Base-by-base conservation (phyloP, 2,797 vertebrate species). In the Megaceryle alcyon region DNA sequence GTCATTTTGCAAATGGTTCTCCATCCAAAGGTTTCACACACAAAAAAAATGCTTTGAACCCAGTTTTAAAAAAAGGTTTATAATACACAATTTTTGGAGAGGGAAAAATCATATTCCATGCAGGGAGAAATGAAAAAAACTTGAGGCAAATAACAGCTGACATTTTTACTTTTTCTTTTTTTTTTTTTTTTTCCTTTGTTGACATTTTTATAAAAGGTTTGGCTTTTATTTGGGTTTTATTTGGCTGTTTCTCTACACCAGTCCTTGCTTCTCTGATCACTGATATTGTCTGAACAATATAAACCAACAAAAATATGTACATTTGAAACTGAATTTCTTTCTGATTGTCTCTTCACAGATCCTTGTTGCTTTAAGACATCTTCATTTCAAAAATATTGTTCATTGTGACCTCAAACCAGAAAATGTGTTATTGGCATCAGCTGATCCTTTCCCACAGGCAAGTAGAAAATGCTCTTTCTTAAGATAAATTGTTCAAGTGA, bases 331-430 rank as follows among this genome's bases (percentile, higher is more conserved):
- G 43, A 71, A 82, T 94, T 85, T 86, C 18, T 68, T 82, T 80
- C 17, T 92, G 3, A 54, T 94, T 95, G 28, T 92, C 97, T 96
- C 46, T 95, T 97, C 94, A 66, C 95, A 99, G 99, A 99, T 99
- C 85, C 98, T 99, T 54, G 99, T 99, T 94, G 99, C 99, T 89
- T 97, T 99, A 96, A 98, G 99, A 73, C 99, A 99, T 95, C 99
- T 99, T 88, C 99, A 99, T 98, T 99, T 99, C 97, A 99, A 99
- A 98, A 99, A 99, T 96, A 99, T 99, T 48, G 99, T 99, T 97
- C 99, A 99, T 96, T 99, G 99, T 98, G 99, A 99, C 95, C 98
- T 99, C 81, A 99, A 99, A 96, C 99, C 99, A 37, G 99, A 99
- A 96, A 99, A 99, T 44, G 99, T 99, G 61, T 98, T 99, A 82